Conservation (phyloP, 1,140 invertebrate genomes). For the Rhopalosiphum maidis region DNA sequence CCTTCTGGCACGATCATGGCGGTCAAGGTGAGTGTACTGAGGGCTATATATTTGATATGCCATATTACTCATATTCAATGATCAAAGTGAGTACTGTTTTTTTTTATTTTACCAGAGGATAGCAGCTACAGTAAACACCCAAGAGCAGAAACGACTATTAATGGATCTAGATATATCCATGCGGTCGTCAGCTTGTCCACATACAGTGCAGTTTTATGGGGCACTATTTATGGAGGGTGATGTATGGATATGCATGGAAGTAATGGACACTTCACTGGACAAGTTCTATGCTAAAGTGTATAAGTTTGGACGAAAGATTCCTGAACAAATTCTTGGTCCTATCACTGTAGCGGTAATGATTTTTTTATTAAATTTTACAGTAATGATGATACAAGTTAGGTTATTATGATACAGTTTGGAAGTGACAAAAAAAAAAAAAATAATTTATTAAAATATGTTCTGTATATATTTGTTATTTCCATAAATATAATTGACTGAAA, state of each 20-base stretch:
- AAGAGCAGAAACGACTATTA: constrained; percentile 91
- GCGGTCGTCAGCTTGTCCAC: constrained; percentile 92
- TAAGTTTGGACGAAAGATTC: constrained; percentile 78
- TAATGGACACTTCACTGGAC: constrained; percentile 98
- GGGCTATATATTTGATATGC: background rate
- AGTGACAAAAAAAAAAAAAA: background rate
- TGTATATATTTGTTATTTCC: background rate
- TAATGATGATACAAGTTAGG: background rate
- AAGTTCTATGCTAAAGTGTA: constrained; percentile 92
- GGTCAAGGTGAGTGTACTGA: constrained; percentile 78
- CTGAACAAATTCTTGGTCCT: constrained; percentile 94
- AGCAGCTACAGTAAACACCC: constrained; percentile 87
- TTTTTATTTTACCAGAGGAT: constrained; percentile 74
- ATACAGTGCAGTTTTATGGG: constrained; percentile 98
- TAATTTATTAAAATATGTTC: background rate
- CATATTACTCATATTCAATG: background rate
- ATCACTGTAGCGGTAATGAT: constrained; percentile 84
- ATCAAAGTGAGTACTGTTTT: background rate
- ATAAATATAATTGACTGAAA: too few relatives aligned
- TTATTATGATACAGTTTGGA: background rate
- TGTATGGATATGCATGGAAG: constrained; percentile 99
- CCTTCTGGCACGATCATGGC: constrained; percentile 90
- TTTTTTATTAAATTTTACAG: constrained; percentile 2
- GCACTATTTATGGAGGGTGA: constrained; percentile 94
- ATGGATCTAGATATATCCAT: constrained; percentile 97